Evolutionary conservation across 2,797 vertebrate species (phyloP).

Genomic region (Chiloscyllium punctatum): DNA sequence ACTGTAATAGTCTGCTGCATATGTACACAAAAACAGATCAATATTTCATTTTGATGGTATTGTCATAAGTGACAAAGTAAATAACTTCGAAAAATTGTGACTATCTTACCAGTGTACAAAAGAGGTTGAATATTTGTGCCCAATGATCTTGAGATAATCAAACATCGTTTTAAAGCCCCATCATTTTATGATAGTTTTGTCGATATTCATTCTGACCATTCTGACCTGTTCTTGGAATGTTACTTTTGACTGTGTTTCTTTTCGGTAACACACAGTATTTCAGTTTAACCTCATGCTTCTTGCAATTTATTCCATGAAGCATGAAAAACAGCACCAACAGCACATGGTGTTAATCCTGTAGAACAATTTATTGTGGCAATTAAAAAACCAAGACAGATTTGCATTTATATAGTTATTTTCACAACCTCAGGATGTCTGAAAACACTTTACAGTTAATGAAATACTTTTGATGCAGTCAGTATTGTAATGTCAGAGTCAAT

Average conservation of each 20-base stretch:
- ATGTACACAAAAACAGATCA: conserved; percentile 17
- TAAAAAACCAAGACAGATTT: neutral
- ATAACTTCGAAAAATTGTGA: conserved; percentile 15
- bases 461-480: neutral
- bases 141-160: conserved; percentile 34
- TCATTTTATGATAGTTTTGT: neutral
- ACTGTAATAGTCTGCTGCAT: conserved; percentile 3
- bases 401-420: neutral
- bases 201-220: neutral
- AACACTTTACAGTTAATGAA: neutral
- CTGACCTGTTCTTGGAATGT: neutral
- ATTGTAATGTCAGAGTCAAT: neutral
- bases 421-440: neutral
- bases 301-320: neutral
- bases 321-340: neutral
- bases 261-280: neutral
- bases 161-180: neutral
- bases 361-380: neutral
- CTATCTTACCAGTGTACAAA: neutral
- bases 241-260: neutral
- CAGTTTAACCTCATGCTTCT: no score
- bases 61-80: conserved; percentile 27
- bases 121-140: neutral
- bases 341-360: neutral
- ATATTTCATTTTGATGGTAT: conserved; percentile 36